Evolutionary conservation across 1,140 invertebrate genomes (phyloP).

Genomic region (Saccostrea cuccullata): DNA sequence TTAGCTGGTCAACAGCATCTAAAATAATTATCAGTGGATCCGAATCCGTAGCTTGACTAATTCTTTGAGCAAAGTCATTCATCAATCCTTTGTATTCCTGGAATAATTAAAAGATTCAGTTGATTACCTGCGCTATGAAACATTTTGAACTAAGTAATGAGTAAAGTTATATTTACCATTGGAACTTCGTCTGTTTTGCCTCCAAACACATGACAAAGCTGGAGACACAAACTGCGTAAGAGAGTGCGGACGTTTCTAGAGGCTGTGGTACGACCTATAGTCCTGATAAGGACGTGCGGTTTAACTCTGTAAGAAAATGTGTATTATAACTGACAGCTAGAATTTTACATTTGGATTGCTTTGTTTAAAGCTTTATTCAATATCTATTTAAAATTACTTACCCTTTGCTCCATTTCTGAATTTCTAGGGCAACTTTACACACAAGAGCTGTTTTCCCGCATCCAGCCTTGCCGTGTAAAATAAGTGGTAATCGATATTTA

Average conservation of each 20-base stretch:
- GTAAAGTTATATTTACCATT: conserved; percentile 60
- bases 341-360: background rate
- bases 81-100: conserved; percentile 22
- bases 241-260: conserved; percentile 80
- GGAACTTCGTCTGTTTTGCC: conserved; percentile 80
- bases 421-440: conserved; percentile 84
- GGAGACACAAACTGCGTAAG: conserved; percentile 68
- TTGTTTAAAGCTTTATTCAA: background rate
- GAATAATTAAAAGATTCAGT: background rate
- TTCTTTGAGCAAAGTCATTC: background rate
- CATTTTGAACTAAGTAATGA: background rate
- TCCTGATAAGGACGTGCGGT: conserved; percentile 79
- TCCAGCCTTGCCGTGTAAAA: conserved; percentile 87
- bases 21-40: conserved; percentile 13
- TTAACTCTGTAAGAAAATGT: conserved; percentile 51
- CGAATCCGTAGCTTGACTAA: background rate
- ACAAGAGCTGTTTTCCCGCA: conserved; percentile 90
- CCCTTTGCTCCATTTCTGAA: conserved; percentile 82
- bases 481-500: conserved; percentile 82
- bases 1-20: background rate
- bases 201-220: conserved; percentile 68
- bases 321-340: background rate
- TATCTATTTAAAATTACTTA: conserved; percentile 50
- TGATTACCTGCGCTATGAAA: background rate
- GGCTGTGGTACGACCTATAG: conserved; percentile 83